Conservation (phyloP, 2,797 vertebrate genomes). For the Australoheros facetus region DNA sequence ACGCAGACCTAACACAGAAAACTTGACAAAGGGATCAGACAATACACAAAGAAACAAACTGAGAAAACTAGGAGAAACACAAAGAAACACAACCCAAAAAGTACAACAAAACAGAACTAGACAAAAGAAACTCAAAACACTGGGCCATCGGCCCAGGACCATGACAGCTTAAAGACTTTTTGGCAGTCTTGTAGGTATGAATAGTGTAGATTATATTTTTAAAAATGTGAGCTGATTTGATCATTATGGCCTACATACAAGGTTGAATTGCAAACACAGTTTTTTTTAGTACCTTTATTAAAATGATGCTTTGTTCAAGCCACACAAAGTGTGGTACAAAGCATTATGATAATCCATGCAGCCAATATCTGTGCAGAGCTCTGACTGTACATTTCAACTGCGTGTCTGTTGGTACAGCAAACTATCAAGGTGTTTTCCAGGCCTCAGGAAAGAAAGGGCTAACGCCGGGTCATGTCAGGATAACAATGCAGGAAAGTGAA, state of each 20-base stretch:
- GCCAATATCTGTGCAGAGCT: slow-evolving; percentile 39
- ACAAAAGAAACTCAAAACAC: too few relatives aligned
- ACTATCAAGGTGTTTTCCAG: slow-evolving; percentile 42
- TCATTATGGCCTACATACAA: background rate
- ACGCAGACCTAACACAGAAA: too few relatives aligned
- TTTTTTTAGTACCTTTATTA: slow-evolving; percentile 16
- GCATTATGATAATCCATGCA: slow-evolving; percentile 36
- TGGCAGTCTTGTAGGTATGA: too few relatives aligned
- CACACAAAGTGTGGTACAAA: slow-evolving; percentile 12
- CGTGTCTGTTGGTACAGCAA: slow-evolving; percentile 31
- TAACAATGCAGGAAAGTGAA: background rate
- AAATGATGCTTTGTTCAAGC: slow-evolving; percentile 25
- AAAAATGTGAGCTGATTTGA: background rate
- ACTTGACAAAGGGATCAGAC: too few relatives aligned
- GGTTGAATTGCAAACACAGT: slow-evolving; percentile 1
- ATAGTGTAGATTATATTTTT: too few relatives aligned
- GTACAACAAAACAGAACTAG: too few relatives aligned
- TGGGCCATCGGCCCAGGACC: too few relatives aligned
- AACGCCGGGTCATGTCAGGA: slow-evolving; percentile 34
- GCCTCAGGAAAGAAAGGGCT: slow-evolving; percentile 21
- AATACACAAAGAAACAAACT: too few relatives aligned
- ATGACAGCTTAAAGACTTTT: too few relatives aligned
- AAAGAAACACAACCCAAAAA: too few relatives aligned
- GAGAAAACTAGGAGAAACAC: too few relatives aligned
- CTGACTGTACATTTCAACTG: slow-evolving; percentile 20